Percentiles rank a stretch among this genome's conserved stretches.
phyloP scores from a whole-genome alignment of 2,888 invertebrate species.

The Orthosia incerta region DNA sequence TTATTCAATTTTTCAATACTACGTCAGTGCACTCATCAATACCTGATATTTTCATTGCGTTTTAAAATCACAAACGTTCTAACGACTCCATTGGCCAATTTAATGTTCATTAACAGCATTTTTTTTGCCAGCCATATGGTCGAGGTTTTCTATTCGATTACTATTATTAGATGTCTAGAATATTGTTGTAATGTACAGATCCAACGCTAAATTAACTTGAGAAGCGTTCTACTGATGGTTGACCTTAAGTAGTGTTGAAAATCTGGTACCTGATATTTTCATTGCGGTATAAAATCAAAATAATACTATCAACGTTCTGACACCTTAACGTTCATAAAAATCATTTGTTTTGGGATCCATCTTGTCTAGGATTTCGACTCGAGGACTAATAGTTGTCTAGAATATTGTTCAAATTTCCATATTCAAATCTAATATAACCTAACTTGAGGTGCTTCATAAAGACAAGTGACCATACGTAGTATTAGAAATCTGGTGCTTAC shows the following conservation, averaged over 20 bases:
- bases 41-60: background rate
- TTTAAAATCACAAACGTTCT: background rate
- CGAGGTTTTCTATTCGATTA: too few relatives aligned
- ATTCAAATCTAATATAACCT: background rate
- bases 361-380: background rate
- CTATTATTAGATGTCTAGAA: too few relatives aligned
- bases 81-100: background rate
- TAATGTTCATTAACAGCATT: background rate
- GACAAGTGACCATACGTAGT: background rate
- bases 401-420: constrained; percentile 3
- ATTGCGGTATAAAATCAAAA: background rate
- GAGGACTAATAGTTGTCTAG: background rate
- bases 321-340: background rate
- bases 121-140: too few relatives aligned
- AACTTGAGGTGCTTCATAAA: background rate
- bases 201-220: too few relatives aligned
- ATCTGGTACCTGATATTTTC: background rate
- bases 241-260: too few relatives aligned
- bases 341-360: background rate
- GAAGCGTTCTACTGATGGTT: too few relatives aligned
- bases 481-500: too few relatives aligned
- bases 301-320: background rate
- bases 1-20: too few relatives aligned
- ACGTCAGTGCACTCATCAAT: too few relatives aligned
- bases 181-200: too few relatives aligned